Evolutionary conservation across 2,888 invertebrate species (phyloP).

Genomic region (Eupithecia inturbata): DNA sequence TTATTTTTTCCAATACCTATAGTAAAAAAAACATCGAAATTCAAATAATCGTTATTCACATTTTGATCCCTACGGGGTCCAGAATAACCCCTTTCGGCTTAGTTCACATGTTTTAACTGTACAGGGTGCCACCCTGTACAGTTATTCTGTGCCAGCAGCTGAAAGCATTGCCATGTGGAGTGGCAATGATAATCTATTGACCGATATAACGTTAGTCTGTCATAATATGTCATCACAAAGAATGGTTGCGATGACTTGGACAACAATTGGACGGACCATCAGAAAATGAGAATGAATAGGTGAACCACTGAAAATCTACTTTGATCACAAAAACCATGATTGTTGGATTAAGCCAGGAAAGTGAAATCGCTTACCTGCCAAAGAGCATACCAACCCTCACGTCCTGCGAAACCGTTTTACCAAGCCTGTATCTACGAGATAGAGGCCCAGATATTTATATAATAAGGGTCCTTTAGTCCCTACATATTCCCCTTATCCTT

Average conservation of each 20-base stretch:
- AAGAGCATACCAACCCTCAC: slow-evolving; percentile 10
- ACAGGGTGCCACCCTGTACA: too few species aligned
- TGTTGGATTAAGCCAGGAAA: background rate
- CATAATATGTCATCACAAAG: background rate
- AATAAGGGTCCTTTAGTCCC: slow-evolving; percentile 43
- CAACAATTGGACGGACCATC: background rate
- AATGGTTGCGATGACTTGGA: background rate
- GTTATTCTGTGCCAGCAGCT: too few species aligned
- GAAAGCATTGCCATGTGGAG: background rate
- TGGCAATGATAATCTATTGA: too few species aligned
- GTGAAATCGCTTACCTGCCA: slow-evolving; percentile 20
- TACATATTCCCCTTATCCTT: slow-evolving; percentile 45
- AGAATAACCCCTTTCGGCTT: too few species aligned
- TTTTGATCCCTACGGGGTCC: too few species aligned
- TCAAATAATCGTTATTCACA: too few species aligned
- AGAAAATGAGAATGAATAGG: background rate
- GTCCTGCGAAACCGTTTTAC: slow-evolving; percentile 25
- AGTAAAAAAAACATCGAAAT: too few species aligned
- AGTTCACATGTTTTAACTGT: too few species aligned
- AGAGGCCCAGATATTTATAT: slow-evolving; percentile 41
- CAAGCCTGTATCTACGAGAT: slow-evolving; percentile 28
- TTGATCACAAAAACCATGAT: background rate
- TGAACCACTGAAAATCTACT: background rate
- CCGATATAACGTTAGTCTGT: background rate
- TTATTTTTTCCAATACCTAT: too few species aligned